phyloP scores from a whole-genome alignment of 2,797 vertebrate genomes.

The Xenops minutus region DNA sequence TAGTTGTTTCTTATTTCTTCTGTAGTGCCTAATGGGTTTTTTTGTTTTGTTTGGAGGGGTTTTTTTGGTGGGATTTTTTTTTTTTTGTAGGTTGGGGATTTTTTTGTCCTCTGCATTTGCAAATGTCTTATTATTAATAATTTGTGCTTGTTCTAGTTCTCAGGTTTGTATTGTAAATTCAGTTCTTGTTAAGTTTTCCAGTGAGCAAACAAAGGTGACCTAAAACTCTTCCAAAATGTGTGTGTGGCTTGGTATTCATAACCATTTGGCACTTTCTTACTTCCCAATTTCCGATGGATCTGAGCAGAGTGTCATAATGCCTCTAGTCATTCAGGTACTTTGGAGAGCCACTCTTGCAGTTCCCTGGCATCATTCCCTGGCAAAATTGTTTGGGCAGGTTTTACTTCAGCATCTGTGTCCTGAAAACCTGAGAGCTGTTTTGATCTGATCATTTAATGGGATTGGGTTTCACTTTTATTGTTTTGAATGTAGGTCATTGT shows the following conservation, averaged over 20 bases:
- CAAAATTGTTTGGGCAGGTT: not conserved
- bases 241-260: not conserved
- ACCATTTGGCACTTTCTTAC: not conserved
- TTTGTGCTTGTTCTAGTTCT: not conserved
- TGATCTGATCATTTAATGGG: not conserved
- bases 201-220: not conserved
- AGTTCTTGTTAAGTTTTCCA: not conserved
- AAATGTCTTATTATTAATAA: not conserved
- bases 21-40: not conserved
- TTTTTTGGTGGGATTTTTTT: not conserved
- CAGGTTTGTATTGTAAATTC: not conserved
- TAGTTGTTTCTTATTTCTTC: not conserved
- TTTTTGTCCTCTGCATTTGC: not conserved
- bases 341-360: not conserved
- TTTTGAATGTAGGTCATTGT: not conserved
- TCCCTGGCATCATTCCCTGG: not conserved
- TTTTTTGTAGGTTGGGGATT: fast-evolving
- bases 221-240: not conserved
- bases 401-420: not conserved
- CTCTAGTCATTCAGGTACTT: not conserved
- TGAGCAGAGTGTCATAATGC: not conserved
- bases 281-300: fast-evolving
- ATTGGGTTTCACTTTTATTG: not conserved
- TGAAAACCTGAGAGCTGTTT: not conserved
- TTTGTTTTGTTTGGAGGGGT: not conserved